These are phyloP conservation scores for Tautogolabrus adspersus DNA, from an alignment of 2,113 vertebrate species.

Conservation along the genomic window DNA sequence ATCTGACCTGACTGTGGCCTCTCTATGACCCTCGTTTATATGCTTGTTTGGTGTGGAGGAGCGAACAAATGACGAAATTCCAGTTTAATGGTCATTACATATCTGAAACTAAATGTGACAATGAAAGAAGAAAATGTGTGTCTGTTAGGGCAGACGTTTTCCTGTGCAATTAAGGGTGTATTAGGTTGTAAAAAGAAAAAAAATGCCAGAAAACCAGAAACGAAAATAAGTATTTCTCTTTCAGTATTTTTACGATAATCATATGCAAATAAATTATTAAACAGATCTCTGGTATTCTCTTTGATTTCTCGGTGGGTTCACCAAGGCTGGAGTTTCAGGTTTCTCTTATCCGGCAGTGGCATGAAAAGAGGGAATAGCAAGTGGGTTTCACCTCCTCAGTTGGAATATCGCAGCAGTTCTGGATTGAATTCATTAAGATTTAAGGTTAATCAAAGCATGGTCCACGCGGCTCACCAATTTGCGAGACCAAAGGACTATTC, in stretches of 20 bases:
- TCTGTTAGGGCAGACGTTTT: slow-evolving; percentile 73
- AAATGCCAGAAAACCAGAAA: slow-evolving; percentile 63
- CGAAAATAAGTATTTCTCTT: slow-evolving; percentile 81
- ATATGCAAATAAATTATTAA: slow-evolving; percentile 86
- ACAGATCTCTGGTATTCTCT: slow-evolving; percentile 77
- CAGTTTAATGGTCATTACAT: slow-evolving; percentile 63
- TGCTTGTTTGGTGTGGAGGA: slow-evolving; percentile 71
- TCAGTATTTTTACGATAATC: slow-evolving; percentile 85
- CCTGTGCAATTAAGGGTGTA: slow-evolving; percentile 80
- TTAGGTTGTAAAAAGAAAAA: slow-evolving; percentile 73
- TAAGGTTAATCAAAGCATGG: slow-evolving; percentile 74
- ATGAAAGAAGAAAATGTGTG: slow-evolving; percentile 72
- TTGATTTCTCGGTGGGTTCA: slow-evolving; percentile 76
- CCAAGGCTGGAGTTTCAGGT: slow-evolving; percentile 61
- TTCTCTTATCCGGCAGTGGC: slow-evolving; percentile 56
- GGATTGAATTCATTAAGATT: slow-evolving; percentile 72
- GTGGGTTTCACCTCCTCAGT: slow-evolving; percentile 63
- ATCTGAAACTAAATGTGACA: slow-evolving; percentile 69
- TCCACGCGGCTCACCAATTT: slow-evolving; percentile 68
- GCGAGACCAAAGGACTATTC: slow-evolving; percentile 63
- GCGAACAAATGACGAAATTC: slow-evolving; percentile 60
- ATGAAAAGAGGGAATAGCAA: slow-evolving; percentile 69
- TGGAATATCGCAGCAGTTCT: slow-evolving; percentile 71
- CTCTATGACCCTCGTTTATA: slow-evolving; percentile 72
- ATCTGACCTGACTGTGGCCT: slow-evolving; percentile 62